Conservation (phyloP, 2,888 invertebrate species). For the Resseliella maxima region DNA sequence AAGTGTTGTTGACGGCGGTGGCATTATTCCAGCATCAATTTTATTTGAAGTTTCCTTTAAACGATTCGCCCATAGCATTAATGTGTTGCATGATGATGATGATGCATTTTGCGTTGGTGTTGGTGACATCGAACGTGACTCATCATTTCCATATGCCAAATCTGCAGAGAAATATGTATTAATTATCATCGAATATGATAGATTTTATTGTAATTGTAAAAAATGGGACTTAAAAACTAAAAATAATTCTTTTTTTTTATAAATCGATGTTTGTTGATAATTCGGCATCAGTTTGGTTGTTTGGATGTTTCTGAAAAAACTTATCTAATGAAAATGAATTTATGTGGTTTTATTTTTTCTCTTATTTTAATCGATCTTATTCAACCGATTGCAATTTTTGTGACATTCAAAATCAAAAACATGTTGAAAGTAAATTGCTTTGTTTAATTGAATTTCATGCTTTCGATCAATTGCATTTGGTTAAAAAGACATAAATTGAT, state of each 20-base stretch:
- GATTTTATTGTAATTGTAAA: neutral
- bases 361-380: too few species aligned
- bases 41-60: slow-evolving; percentile 68
- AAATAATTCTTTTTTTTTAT: neutral
- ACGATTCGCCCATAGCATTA: slow-evolving; percentile 62
- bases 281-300: slow-evolving; percentile 6
- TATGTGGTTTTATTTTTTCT: too few species aligned
- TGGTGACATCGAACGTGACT: slow-evolving; percentile 38
- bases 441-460: neutral
- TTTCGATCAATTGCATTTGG: neutral
- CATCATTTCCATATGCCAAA: slow-evolving; percentile 37
- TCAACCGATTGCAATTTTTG: neutral
- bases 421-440: neutral
- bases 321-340: neutral
- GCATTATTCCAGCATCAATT: slow-evolving; percentile 75
- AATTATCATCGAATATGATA: slow-evolving; percentile 17
- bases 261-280: neutral
- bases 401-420: neutral
- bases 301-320: neutral
- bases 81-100: neutral
- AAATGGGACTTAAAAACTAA: slow-evolving; percentile 37
- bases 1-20: slow-evolving; percentile 73
- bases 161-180: neutral
- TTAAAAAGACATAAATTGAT: neutral
- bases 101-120: neutral